A percentile compares a stretch with the other conserved stretches of the same genome.
Conservation (phyloP, 1,140 invertebrate species). For the Papilio polyxenes region DNA sequence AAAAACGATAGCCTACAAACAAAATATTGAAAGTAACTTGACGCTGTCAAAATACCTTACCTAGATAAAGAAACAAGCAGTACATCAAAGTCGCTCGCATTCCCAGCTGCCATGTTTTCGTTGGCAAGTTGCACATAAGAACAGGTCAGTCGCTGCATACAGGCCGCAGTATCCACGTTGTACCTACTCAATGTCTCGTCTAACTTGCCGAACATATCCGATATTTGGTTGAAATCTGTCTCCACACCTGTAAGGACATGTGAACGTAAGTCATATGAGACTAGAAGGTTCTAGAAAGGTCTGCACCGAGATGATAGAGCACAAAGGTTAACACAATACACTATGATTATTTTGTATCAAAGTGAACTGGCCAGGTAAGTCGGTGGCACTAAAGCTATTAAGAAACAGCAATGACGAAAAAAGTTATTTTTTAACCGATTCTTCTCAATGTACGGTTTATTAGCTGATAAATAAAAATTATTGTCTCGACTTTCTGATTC, state of each 20-base stretch:
- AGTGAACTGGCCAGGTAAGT: too few relatives aligned
- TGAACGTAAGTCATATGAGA: not conserved
- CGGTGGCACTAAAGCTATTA: too few relatives aligned
- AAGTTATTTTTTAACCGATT: too few relatives aligned
- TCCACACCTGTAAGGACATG: constrained; percentile 81
- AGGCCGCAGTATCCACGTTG: constrained; percentile 89
- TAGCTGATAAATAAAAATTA: too few relatives aligned
- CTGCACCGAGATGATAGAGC: too few relatives aligned
- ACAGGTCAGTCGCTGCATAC: constrained; percentile 89
- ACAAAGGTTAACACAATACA: too few relatives aligned
- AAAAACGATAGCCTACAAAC: too few relatives aligned
- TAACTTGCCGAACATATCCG: constrained; percentile 85
- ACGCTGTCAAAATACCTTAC: constrained; percentile 63
- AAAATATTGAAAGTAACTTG: too few relatives aligned
- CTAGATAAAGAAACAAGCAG: constrained; percentile 84
- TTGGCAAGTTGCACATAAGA: constrained; percentile 87
- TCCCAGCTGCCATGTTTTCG: constrained; percentile 82
- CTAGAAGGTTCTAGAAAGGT: not conserved
- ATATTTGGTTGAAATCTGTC: constrained; percentile 82
- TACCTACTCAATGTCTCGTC: constrained; percentile 86
- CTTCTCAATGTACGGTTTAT: too few relatives aligned
- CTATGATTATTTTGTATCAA: too few relatives aligned
- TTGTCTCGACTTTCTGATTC: too few relatives aligned
- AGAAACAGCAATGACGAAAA: too few relatives aligned
- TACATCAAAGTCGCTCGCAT: constrained; percentile 84